Percentiles rank a stretch among this genome's conserved stretches.
These are phyloP conservation scores for Toxonevra muliebris DNA, from an alignment of 2,888 invertebrate species.

Conservation along the genomic window DNA sequence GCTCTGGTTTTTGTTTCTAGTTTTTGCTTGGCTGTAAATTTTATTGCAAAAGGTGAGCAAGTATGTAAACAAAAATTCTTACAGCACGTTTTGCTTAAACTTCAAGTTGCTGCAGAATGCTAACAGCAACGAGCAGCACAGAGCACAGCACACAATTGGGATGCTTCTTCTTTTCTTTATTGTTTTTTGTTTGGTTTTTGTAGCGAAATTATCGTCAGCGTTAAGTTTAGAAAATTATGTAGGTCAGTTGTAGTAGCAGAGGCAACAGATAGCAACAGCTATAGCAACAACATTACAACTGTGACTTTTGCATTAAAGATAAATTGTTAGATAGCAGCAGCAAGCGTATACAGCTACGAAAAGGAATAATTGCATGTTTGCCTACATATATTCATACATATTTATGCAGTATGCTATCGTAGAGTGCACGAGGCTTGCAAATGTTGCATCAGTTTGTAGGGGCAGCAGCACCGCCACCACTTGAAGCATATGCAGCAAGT, in stretches of 20 bases:
- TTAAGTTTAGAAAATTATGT: slow-evolving; percentile 32
- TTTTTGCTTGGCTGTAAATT: background rate
- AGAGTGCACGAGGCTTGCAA: background rate
- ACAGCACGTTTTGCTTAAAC: too few relatives aligned
- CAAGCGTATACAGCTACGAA: background rate
- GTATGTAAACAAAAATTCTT: background rate
- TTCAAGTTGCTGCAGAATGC: background rate
- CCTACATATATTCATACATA: background rate
- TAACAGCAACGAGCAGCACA: background rate
- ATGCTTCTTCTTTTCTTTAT: too few relatives aligned
- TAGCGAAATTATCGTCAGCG: slow-evolving; percentile 10
- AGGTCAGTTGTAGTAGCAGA: slow-evolving; percentile 34
- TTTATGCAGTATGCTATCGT: background rate
- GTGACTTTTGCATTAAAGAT: slow-evolving; percentile 21
- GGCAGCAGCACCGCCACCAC: background rate
- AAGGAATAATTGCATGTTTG: too few relatives aligned
- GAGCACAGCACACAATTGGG: too few relatives aligned
- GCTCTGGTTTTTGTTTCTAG: background rate
- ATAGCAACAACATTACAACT: slow-evolving; percentile 5
- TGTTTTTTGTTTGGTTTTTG: background rate
- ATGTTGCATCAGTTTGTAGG: background rate
- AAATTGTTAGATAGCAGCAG: slow-evolving; percentile 12
- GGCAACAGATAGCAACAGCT: background rate
- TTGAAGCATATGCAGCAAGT: too few relatives aligned
- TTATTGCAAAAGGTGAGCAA: slow-evolving; percentile 1